Base-by-base conservation (phyloP, 2,113 vertebrate genomes). In the Cnemophilus loriae region DNA sequence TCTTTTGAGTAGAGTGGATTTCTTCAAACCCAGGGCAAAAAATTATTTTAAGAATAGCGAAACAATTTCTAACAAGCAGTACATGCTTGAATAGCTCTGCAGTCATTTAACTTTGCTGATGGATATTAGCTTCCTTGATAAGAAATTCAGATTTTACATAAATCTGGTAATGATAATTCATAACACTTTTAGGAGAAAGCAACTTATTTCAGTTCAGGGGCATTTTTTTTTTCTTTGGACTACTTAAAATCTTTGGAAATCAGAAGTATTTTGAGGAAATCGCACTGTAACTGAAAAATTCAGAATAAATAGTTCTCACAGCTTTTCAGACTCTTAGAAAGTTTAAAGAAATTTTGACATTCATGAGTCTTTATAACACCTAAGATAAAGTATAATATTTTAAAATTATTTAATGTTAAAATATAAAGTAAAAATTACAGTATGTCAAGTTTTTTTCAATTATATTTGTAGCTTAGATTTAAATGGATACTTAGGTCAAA, bases 91-190 rank as follows among this genome's bases (percentile, higher is more conserved):
- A 47, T 61, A 78, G 28, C 44, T 86, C 64, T 92, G 59, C 50
- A 90, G 50, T 75, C 64, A 64, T 87, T 95, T 95, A 95, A 75
- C 64, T 92, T 90, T 89, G 60, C 52, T 87, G 80, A 92, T 63
- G 80, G n/a, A 50, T 90, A 92, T 92, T 92, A 96, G 88, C 63
- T 73, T 74, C 35, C 83, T 84, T 89, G 52, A 89, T 70, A 86
- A 89, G 80, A 93, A 91, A 89, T 84, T 78, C 71, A 81, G 80
- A 95, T 90, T 89, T 89, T 49, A 47, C 56, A 84, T 91, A 90
- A 95, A 95, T 86, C 84, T 87, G 21, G 33, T 84, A 93, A 93
- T 90, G 91, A 67, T 69, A 67, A 95, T 95, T 93, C 83, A 89
- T 89, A 89, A 63, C 68, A 89, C 80, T 95, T 89, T 85, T 89